Base-by-base conservation (phyloP, 1,140 invertebrate species). In the Drosophila parabipectinata region DNA sequence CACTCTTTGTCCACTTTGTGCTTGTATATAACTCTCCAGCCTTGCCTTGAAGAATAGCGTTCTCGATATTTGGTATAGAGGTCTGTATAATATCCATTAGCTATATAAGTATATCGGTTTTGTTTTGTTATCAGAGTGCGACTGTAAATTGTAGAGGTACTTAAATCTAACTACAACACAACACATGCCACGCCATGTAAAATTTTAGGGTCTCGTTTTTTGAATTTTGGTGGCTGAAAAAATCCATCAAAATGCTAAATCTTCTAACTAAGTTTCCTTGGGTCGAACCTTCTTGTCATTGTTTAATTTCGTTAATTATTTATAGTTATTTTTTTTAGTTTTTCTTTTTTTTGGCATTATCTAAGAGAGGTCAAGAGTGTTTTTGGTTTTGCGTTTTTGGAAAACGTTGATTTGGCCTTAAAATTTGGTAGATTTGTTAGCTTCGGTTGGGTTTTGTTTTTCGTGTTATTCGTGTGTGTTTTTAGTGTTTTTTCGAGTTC, bases 351-450 rank as follows among this genome's bases (percentile, higher is more conserved):
- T 85, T 85, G 69, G 80, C 76, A 78, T 84, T 76, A 75, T 72
- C 61, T 72, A 71, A 73, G 67, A 74, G 79, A 88, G 79, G 76
- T 83, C 72, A 77, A 88, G 69, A 77, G 72, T 83, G 61, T 83
- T 57, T 63, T 50, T 57, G 34, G 39, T 76, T 82, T 79, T 58
- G 52, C 79, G 75, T 79, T 85, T 83, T 88, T 88, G 84, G 79
- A 88, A 88, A 88, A 88, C 83, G 76, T 79, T 83, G 63, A 88
- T 88, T 85, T 87, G 83, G 74, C 78, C 66, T 64, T 77, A 71
- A 53, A 71, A 32, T 47, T 71, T 83, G 60, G 64, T 69, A 74
- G 60, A 79, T 77, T 79, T 87, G 79, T 77, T 88, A 84, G 72
- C 63, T 77, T 84, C 73, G 81, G 77, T 85, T 84, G 72, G 79